Conservation (phyloP, 2,797 vertebrate genomes). For the Morus bassanus region DNA sequence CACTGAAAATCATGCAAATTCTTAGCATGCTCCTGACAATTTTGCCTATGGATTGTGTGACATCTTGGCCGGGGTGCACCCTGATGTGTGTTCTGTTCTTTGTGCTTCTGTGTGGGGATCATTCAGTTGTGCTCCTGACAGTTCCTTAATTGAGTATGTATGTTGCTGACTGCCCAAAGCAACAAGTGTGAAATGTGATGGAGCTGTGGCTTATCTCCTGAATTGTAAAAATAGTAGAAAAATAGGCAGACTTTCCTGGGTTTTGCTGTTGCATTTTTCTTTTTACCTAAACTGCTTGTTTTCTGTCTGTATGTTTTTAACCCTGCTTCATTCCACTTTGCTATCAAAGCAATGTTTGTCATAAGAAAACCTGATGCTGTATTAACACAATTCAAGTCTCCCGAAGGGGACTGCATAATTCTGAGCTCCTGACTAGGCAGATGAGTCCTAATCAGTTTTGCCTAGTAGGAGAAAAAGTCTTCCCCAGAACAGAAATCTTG, state of each 20-base stretch:
- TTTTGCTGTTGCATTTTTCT: neutral
- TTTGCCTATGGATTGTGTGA: neutral
- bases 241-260: neutral
- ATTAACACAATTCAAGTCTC: neutral
- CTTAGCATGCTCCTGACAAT: neutral
- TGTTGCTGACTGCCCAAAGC: neutral
- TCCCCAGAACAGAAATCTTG: neutral
- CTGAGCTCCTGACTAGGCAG: neutral
- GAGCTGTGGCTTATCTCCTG: neutral
- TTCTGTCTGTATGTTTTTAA: neutral
- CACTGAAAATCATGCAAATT: neutral
- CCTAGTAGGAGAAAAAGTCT: neutral
- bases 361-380: neutral
- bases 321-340: neutral
- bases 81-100: neutral
- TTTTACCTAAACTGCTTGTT: neutral
- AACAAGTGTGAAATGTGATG: neutral
- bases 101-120: neutral
- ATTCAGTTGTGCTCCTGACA: neutral
- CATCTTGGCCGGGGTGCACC: neutral
- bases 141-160: rapidly evolving
- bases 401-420: neutral
- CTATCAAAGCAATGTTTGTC: neutral
- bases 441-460: neutral
- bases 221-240: neutral